Evolutionary conservation across 2,113 vertebrate genomes (phyloP).

Genomic region (Syrrhaptes paradoxus): DNA sequence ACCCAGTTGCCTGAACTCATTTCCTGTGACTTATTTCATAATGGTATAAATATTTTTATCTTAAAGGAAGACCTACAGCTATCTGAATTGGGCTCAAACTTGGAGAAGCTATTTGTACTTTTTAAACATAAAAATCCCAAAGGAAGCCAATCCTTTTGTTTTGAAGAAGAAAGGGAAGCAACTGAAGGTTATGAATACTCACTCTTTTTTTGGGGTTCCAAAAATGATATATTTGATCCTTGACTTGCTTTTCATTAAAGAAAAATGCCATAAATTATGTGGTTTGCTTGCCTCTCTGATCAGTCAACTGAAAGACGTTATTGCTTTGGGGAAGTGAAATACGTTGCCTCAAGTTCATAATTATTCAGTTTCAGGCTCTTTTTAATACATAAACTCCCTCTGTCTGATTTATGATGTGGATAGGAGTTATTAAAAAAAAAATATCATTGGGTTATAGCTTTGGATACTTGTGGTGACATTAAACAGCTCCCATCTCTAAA

Average conservation of each 20-base stretch:
- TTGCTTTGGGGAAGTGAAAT: constrained; percentile 11
- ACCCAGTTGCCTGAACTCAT: background rate
- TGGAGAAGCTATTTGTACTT: constrained; percentile 38
- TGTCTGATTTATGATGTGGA: background rate
- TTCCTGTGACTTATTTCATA: constrained; percentile 14
- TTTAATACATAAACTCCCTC: background rate
- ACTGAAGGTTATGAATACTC: constrained; percentile 38
- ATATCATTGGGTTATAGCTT: background rate
- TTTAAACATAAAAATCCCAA: constrained; percentile 43
- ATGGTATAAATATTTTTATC: background rate
- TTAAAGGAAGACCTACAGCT: background rate
- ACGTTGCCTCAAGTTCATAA: constrained; percentile 6
- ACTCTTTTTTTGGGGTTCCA: background rate
- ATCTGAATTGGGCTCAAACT: background rate
- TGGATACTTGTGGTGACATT: background rate
- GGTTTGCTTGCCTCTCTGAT: constrained; percentile 28
- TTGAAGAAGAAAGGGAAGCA: constrained; percentile 47
- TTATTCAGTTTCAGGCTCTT: constrained; percentile 16
- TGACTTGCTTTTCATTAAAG: constrained; percentile 44
- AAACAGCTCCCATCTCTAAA: background rate
- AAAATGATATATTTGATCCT: constrained; percentile 27
- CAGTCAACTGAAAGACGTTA: constrained; percentile 21
- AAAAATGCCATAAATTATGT: constrained; percentile 57
- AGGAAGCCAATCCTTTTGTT: constrained; percentile 41
- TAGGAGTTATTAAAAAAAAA: background rate